These are phyloP conservation scores for Rotaria macrura DNA, from an alignment of 2,888 invertebrate species.

Conservation along the genomic window DNA sequence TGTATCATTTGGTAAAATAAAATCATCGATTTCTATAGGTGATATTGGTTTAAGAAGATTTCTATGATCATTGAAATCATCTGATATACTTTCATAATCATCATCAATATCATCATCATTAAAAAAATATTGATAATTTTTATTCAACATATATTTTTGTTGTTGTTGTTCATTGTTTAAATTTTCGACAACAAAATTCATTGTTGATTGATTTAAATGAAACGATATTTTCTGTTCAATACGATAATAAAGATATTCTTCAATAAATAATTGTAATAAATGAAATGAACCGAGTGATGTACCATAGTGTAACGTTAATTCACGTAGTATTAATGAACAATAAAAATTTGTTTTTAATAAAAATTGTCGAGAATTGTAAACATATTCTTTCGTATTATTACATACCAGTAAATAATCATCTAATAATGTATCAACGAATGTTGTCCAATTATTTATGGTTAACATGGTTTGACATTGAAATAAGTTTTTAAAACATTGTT, in stretches of 20 bases:
- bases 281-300: background rate
- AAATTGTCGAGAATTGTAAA: background rate
- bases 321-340: conserved; percentile 6
- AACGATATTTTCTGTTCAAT: conserved; percentile 13
- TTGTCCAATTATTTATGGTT: background rate
- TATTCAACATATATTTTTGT: background rate
- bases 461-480: conserved; percentile 12
- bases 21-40: background rate
- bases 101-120: conserved; percentile 13
- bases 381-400: background rate
- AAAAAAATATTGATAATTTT: background rate
- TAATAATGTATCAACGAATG: background rate
- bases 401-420: background rate
- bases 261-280: conserved; percentile 1
- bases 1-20: background rate
- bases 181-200: background rate
- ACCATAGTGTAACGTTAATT: conserved; percentile 16
- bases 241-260: conserved; percentile 9
- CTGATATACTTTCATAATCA: background rate
- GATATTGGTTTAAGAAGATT: background rate
- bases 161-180: background rate
- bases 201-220: background rate
- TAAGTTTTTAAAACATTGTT: conserved; percentile 12
- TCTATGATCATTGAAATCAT: background rate
- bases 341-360: conserved; percentile 4